These are phyloP conservation scores for Trididemnum miniatum DNA, from an alignment of 23 tunicate genomes.

Conservation along the genomic window DNA sequence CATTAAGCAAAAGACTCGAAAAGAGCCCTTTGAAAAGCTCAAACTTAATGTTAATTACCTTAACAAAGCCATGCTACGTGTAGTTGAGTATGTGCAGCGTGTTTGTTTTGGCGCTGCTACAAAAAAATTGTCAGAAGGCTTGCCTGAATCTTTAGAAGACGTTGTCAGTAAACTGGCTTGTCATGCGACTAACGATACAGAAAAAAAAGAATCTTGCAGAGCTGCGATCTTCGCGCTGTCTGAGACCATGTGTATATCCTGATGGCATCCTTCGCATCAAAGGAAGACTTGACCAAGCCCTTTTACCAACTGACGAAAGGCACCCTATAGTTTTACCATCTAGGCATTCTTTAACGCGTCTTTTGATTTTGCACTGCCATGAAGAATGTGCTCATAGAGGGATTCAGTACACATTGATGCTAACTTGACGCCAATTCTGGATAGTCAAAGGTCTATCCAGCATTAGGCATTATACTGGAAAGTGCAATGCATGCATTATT, in stretches of 20 bases:
- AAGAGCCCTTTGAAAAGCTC: background rate
- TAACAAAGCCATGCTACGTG: background rate
- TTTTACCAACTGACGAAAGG: background rate
- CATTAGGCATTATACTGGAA: background rate
- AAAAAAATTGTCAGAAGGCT: background rate
- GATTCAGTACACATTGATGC: background rate
- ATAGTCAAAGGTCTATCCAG: background rate
- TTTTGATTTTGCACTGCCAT: background rate
- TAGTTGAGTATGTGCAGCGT: background rate
- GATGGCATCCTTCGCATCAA: background rate
- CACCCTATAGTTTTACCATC: background rate
- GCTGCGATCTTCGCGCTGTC: background rate
- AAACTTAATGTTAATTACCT: background rate
- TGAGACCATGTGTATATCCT: background rate
- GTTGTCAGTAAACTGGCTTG: background rate
- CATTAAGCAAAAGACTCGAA: background rate
- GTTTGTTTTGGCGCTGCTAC: background rate
- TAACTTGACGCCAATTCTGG: background rate
- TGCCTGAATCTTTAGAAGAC: background rate
- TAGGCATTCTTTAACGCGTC: background rate
- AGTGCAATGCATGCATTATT: background rate
- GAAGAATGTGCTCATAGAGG: background rate
- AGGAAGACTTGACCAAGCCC: background rate
- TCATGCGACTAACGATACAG: background rate
- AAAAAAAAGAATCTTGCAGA: background rate